Percentiles rank a stretch among this genome's conserved stretches.
Evolutionary conservation across 2,113 vertebrate genomes (phyloP).

Genomic region (Scopus umbretta): DNA sequence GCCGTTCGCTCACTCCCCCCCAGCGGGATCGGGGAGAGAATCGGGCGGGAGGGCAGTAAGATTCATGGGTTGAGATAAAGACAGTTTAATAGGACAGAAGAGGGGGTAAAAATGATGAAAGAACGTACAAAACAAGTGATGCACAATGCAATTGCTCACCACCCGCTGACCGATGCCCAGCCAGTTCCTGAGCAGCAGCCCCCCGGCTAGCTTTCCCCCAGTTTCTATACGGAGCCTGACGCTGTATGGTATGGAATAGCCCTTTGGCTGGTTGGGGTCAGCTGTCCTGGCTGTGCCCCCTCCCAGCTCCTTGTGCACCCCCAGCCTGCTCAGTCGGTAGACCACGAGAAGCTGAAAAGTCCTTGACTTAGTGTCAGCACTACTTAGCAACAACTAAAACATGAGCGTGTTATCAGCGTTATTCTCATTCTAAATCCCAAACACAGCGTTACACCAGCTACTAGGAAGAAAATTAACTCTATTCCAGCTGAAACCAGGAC

Average conservation of each 20-base stretch:
- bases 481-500: not conserved
- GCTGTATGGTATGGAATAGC: not conserved
- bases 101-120: too few species aligned
- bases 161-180: too few species aligned
- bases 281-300: not conserved
- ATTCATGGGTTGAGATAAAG: not conserved
- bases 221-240: not conserved
- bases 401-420: not conserved
- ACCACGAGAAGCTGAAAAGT: not conserved
- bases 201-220: not conserved
- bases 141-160: too few species aligned
- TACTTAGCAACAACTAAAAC: not conserved
- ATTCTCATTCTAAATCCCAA: not conserved
- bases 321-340: not conserved
- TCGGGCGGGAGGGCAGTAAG: not conserved
- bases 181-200: too few species aligned
- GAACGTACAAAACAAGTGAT: too few species aligned
- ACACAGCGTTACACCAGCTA: not conserved
- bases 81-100: too few species aligned
- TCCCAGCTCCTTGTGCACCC: not conserved
- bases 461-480: not conserved
- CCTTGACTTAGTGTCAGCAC: not conserved
- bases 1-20: not conserved
- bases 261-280: not conserved
- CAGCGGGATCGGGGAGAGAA: not conserved